Evolutionary conservation across 1,140 invertebrate species (phyloP).

Genomic region (Drosophila parabipectinata): DNA sequence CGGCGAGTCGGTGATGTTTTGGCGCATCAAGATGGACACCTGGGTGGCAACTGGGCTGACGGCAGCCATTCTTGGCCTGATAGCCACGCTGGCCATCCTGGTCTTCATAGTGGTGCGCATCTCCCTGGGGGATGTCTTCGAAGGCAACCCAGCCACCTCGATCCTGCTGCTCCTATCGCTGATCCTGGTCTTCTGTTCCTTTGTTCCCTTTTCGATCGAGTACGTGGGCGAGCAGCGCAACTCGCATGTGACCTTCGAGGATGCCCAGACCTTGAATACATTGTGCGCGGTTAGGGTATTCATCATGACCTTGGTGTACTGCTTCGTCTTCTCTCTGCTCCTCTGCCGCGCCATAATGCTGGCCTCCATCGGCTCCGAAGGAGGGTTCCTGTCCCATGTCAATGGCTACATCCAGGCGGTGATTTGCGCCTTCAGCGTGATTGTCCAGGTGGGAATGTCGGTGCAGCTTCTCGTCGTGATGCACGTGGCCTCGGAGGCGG

Average conservation of each 20-base stretch:
- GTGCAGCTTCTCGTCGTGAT: conserved; percentile 84
- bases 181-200: conserved; percentile 85
- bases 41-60: conserved; percentile 85
- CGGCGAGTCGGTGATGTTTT: conserved; percentile 81
- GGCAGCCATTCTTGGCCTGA: conserved; percentile 84
- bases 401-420: conserved; percentile 86
- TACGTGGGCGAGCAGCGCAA: conserved; percentile 79
- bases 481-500: conserved; percentile 77
- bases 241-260: conserved; percentile 78
- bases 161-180: conserved; percentile 84
- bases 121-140: conserved; percentile 84
- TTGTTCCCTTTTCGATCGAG: conserved; percentile 86
- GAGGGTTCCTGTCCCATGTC: conserved; percentile 87
- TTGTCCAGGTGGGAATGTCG: conserved; percentile 85
- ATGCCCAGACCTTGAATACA: conserved; percentile 74
- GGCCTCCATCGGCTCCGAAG: conserved; percentile 86
- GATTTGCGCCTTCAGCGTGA: conserved; percentile 86
- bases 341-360: conserved; percentile 86
- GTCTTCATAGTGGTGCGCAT: conserved; percentile 84
- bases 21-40: conserved; percentile 84
- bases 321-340: conserved; percentile 85
- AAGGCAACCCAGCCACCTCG: conserved; percentile 85
- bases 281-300: conserved; percentile 81
- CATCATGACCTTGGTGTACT: conserved; percentile 85
- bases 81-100: conserved; percentile 84